Evolutionary conservation across 2,113 vertebrate species (phyloP), one percentile per base, ranked within the genome.

Genomic region (Dromas ardeola): DNA sequence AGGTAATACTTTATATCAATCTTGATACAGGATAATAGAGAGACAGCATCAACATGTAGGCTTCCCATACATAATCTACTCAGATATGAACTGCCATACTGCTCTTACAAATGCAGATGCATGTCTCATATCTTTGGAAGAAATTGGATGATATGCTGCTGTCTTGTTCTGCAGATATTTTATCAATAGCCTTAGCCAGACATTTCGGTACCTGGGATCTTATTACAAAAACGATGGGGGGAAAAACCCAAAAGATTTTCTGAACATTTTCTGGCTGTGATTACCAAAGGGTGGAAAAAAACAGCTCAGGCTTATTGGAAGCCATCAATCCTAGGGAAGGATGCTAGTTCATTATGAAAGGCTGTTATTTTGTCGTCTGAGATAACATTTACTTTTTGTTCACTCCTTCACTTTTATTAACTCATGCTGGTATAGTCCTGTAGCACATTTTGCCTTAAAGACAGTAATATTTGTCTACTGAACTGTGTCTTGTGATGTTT

Each of bases 301-400:
- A 0, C 22, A 83, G n/a, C 38, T 70, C 43, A 59, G 50, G 36
- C 36, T 87, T 90, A 90, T 55, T 93, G 82, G 77, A 94, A 95
- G 49, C 43, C 66, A 86, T 82, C 65, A 81, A 6, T 89, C 82
- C 61, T 49, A 50, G 55, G 59, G 32, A 90, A 70, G 59, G 63
- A 62, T 34, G 58, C 29, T 77, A 82, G 84, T 47, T 96, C 62
- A 6, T 95, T 84, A 91, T 77, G 63, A 94, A 95, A 95, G 81
- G 50, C 76, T 88, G 74, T 73, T 93, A 92, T 91, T 96, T 97
- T 91, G 70, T 86, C 36, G 0, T 73, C 78, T 43, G 42, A 93
- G 61, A 76, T 81, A 95, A 84, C 66, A 94, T 94, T 95, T 88
- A 74, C 90, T 83, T 77, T 95, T 88, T 90, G 56, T 81, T 92